A percentile compares a stretch with the other conserved stretches of the same genome.
phyloP scores from a whole-genome alignment of 2,888 invertebrate species.

The Pandemis heparana region DNA sequence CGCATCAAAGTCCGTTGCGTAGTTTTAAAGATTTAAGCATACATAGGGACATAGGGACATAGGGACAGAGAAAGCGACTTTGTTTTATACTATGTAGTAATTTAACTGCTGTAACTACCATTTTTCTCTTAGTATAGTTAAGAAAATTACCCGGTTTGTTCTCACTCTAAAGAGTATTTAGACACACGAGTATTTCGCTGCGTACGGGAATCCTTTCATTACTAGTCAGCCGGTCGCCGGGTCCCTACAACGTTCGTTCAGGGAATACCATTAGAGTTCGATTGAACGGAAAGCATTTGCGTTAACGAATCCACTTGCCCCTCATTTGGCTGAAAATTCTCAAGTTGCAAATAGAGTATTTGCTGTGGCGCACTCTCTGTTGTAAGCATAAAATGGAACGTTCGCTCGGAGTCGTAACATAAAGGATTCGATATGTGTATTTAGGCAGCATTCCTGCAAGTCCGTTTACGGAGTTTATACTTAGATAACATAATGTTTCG shows the following conservation, averaged over 20 bases:
- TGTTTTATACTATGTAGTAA: not conserved
- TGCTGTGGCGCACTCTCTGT: constrained; percentile 33
- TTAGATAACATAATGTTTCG: not conserved
- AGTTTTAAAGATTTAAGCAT: too few relatives aligned
- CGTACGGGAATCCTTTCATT: constrained; percentile 41
- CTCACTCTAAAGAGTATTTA: constrained; percentile 9
- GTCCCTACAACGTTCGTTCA: constrained; percentile 49
- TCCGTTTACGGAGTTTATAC: not conserved
- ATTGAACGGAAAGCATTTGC: constrained; percentile 60
- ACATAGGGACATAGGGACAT: too few relatives aligned
- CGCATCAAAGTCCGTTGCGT: too few relatives aligned
- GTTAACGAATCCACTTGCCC: constrained; percentile 62
- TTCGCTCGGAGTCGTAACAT: constrained; percentile 41
- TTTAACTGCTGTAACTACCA: not conserved
- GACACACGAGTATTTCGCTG: constrained; percentile 29
- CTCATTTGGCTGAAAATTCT: constrained; percentile 49
- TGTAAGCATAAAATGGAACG: constrained; percentile 50
- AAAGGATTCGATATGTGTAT: constrained; percentile 21
- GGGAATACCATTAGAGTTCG: constrained; percentile 59
- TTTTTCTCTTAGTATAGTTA: not conserved
- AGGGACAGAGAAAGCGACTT: too few relatives aligned
- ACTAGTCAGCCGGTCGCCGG: constrained; percentile 33
- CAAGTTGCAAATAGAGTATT: constrained; percentile 46
- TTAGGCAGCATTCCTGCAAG: constrained; percentile 11
- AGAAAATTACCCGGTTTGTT: not conserved